Conservation (phyloP, 2,113 vertebrate species). For the Elephas maximus region DNA sequence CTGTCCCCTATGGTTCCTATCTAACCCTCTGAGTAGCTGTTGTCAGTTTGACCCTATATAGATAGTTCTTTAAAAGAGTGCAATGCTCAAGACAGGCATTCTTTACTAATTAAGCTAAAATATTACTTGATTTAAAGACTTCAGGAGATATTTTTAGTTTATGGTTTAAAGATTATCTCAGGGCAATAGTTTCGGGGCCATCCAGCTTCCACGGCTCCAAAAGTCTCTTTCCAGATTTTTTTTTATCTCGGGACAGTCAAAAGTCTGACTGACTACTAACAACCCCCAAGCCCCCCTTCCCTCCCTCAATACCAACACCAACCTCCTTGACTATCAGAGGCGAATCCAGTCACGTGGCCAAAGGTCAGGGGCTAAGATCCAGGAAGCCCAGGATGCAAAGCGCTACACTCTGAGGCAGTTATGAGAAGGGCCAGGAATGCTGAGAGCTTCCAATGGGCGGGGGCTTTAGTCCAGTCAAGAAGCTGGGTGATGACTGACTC, state of each 20-base stretch:
- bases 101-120: not conserved
- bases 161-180: not conserved
- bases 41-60: not conserved
- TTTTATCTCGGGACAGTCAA: not conserved
- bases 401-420: not conserved
- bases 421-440: not conserved
- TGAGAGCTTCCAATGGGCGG: not conserved
- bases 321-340: not conserved
- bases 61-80: not conserved
- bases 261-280: not conserved
- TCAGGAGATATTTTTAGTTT: not conserved
- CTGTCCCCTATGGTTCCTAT: not conserved
- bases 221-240: not conserved
- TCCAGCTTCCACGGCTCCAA: not conserved
- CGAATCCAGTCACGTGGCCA: not conserved
- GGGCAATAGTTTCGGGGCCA: not conserved
- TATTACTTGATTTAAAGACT: not conserved
- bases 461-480: not conserved
- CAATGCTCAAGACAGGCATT: not conserved
- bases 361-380: not conserved
- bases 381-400: not conserved
- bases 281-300: not conserved
- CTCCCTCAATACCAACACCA: too few species aligned
- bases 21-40: not conserved
- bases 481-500: not conserved